Percentiles rank a stretch among this genome's conserved stretches.
Conservation (phyloP, 37 sponge, comb jelly and placozoan genomes). For the Chondrosia reniformis region DNA sequence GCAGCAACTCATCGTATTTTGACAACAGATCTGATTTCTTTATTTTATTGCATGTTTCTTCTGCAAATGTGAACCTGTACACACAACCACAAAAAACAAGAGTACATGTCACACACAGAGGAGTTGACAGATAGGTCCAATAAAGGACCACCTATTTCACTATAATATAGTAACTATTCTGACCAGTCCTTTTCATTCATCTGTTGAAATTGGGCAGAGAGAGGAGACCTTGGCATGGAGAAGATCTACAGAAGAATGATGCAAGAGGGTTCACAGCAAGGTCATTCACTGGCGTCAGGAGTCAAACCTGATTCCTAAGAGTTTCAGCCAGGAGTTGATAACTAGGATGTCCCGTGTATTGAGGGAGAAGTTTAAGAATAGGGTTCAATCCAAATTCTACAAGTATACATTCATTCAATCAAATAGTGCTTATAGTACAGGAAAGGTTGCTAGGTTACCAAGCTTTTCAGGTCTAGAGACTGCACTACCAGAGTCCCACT, state of each 20-base stretch:
- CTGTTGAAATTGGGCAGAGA: constrained; percentile 34
- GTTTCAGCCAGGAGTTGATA: constrained; percentile 63
- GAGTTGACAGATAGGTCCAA: background rate
- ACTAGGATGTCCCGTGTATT: constrained; percentile 60
- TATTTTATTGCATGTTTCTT: constrained; percentile 37
- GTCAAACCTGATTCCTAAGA: constrained; percentile 64
- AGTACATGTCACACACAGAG: background rate
- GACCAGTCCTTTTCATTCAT: constrained; percentile 72
- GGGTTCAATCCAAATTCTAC: constrained; percentile 61
- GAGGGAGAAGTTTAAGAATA: constrained; percentile 39
- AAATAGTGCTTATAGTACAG: background rate
- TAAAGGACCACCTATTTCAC: background rate
- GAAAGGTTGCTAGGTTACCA: constrained; percentile 17
- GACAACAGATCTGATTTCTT: constrained; percentile 56
- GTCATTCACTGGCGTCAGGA: too few relatives aligned
- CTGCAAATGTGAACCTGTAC: constrained; percentile 54
- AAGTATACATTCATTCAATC: background rate
- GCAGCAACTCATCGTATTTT: constrained; percentile 10
- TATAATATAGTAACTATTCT: background rate
- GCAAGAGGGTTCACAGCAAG: background rate
- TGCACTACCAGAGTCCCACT: constrained; percentile 7
- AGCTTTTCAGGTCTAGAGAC: constrained; percentile 39
- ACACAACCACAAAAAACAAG: background rate
- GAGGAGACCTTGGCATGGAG: constrained; percentile 63
- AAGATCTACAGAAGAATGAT: constrained; percentile 22